Evolutionary conservation across 2,113 vertebrate species (phyloP).

Genomic region (Oreochromis spilurus): DNA sequence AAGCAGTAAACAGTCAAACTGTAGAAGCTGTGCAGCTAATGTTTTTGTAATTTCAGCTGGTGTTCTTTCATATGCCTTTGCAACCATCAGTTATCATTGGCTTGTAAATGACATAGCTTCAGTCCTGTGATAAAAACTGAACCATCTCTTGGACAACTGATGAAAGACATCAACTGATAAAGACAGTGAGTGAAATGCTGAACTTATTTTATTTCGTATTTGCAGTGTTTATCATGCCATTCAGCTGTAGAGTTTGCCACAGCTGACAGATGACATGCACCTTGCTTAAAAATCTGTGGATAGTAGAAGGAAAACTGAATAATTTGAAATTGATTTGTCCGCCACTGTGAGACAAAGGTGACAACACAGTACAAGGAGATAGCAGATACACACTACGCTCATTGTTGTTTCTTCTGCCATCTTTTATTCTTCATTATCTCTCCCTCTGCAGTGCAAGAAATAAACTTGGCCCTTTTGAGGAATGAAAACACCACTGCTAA

Average conservation of each 20-base stretch:
- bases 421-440: neutral
- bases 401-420: neutral
- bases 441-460: constrained; percentile 74
- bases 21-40: neutral
- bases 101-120: neutral
- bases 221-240: neutral
- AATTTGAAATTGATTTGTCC: neutral
- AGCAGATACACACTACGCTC: neutral
- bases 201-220: neutral
- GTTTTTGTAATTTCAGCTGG: neutral
- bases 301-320: neutral
- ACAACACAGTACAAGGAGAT: neutral
- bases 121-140: neutral
- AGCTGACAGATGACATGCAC: neutral
- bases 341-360: neutral
- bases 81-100: neutral
- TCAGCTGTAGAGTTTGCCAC: neutral
- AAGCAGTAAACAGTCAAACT: neutral
- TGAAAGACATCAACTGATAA: neutral
- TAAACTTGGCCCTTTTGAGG: constrained; percentile 80
- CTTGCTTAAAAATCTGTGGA: neutral
- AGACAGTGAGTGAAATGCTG: neutral
- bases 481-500: constrained; percentile 70
- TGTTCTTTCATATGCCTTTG: neutral
- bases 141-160: neutral